Evolutionary conservation across 2,888 invertebrate species (phyloP).

Genomic region (Julus scanicus): DNA sequence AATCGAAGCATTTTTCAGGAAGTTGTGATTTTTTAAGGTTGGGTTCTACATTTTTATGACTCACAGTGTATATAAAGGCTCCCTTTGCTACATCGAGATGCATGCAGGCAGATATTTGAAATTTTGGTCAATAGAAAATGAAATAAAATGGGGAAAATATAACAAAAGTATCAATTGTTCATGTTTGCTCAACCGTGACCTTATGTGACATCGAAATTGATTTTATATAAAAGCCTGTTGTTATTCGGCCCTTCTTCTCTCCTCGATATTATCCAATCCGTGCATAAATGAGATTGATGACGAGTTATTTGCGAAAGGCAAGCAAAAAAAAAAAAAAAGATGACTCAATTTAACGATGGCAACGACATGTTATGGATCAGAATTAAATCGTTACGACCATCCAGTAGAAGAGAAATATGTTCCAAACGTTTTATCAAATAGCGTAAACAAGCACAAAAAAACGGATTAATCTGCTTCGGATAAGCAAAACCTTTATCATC

Average conservation of each 20-base stretch:
- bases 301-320: background rate
- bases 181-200: background rate
- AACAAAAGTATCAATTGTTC: background rate
- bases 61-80: too few relatives aligned
- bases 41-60: too few relatives aligned
- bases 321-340: background rate
- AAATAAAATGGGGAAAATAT: background rate
- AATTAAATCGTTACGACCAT: background rate
- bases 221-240: background rate
- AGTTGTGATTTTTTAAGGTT: too few relatives aligned
- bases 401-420: background rate
- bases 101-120: background rate
- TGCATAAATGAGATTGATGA: slow-evolving; percentile 13
- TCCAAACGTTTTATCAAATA: background rate
- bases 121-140: background rate
- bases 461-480: background rate
- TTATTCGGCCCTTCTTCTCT: background rate
- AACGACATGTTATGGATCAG: background rate
- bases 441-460: background rate
- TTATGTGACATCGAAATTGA: background rate
- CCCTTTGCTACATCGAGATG: too few relatives aligned
- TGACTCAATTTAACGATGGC: slow-evolving; percentile 7
- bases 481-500: background rate
- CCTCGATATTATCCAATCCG: background rate
- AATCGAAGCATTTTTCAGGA: too few relatives aligned